Conservation (phyloP, 2,888 invertebrate genomes). For the Herminia tarsipennalis region DNA sequence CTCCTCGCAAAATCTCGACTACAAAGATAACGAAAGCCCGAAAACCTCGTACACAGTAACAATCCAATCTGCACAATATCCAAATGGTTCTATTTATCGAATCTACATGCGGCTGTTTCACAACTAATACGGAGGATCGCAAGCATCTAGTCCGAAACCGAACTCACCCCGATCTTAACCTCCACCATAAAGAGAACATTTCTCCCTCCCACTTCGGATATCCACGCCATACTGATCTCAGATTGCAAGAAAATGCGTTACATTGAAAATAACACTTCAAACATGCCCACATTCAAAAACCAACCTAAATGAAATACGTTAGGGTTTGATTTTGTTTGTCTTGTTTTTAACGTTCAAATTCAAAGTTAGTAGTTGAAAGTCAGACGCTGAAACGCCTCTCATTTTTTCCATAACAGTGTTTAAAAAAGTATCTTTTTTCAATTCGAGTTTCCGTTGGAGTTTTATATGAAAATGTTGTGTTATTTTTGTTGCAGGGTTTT, state of each 20-base stretch:
- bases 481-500: too few relatives aligned
- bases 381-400: slow-evolving; percentile 15
- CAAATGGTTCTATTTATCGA: too few relatives aligned
- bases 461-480: too few relatives aligned
- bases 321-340: slow-evolving; percentile 10
- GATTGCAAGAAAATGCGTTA: slow-evolving; percentile 64
- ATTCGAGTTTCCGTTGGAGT: too few relatives aligned
- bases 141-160: slow-evolving; percentile 37
- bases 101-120: too few relatives aligned
- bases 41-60: too few relatives aligned
- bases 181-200: slow-evolving; percentile 57
- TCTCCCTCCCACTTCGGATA: slow-evolving; percentile 59
- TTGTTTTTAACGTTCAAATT: slow-evolving; percentile 20
- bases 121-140: slow-evolving; percentile 19
- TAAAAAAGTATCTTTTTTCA: too few relatives aligned
- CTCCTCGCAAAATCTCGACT: too few relatives aligned
- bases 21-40: too few relatives aligned
- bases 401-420: slow-evolving; percentile 38
- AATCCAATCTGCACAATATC: too few relatives aligned
- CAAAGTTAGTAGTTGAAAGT: slow-evolving; percentile 30
- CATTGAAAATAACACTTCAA: slow-evolving; percentile 49
- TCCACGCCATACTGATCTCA: slow-evolving; percentile 57
- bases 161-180: slow-evolving; percentile 50
- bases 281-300: slow-evolving; percentile 12
- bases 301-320: background rate